These are phyloP conservation scores for Erynnis tages DNA, from an alignment of 2,888 invertebrate species.

Conservation along the genomic window DNA sequence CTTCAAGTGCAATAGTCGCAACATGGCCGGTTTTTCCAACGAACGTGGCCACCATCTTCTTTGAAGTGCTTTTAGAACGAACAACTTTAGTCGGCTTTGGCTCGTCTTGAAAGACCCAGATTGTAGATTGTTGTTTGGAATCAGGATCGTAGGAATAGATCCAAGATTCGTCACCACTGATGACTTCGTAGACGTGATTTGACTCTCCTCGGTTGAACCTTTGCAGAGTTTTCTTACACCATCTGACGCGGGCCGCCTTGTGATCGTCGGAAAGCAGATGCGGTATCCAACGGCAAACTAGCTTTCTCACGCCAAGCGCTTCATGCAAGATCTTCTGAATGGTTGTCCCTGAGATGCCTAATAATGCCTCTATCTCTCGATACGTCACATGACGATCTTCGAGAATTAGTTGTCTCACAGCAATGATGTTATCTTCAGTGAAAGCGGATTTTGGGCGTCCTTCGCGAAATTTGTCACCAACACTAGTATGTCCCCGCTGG, in stretches of 20 bases:
- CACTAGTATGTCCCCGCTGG: neutral
- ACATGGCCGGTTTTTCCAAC: constrained; percentile 28
- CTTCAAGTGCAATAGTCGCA: constrained; percentile 11
- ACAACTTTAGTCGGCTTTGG: constrained; percentile 31
- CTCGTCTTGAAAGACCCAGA: constrained; percentile 32
- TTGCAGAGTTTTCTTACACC: constrained; percentile 18
- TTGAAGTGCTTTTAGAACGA: constrained; percentile 29
- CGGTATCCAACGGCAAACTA: constrained; percentile 25
- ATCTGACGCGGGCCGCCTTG: constrained; percentile 32
- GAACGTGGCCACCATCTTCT: constrained; percentile 32
- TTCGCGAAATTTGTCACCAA: neutral
- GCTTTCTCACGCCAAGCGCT: constrained; percentile 31
- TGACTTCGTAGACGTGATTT: constrained; percentile 19
- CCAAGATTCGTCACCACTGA: constrained; percentile 19
- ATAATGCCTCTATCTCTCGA: constrained; percentile 9
- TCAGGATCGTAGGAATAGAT: constrained; percentile 13
- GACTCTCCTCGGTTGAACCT: constrained; percentile 18
- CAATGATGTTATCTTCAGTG: constrained; percentile 14
- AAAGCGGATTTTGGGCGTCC: constrained; percentile 1
- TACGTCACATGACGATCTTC: constrained; percentile 27
- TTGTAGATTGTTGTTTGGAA: constrained; percentile 21
- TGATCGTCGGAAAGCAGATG: constrained; percentile 32
- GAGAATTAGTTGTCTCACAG: constrained; percentile 24
- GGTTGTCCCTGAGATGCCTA: no score
- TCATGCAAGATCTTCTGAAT: no score